Conservation (phyloP, 2,888 invertebrate genomes). For the Eristalinus aeneus region DNA sequence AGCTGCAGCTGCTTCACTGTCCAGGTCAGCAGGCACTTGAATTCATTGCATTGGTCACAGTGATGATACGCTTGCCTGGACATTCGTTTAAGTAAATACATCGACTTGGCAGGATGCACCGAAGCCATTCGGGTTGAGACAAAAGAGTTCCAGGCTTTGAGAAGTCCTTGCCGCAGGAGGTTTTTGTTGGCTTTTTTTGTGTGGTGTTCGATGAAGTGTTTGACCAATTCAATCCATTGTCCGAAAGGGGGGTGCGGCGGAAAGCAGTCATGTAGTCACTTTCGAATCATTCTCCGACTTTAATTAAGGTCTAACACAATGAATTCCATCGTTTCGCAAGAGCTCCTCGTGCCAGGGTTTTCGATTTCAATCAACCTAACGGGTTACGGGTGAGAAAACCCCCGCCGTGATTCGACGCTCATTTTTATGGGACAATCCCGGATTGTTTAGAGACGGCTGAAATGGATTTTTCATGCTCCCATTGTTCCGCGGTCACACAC, state of each 20-base stretch:
- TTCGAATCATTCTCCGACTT: not conserved
- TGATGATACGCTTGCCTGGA: constrained; percentile 42
- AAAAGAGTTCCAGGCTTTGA: no score
- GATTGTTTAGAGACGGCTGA: not conserved
- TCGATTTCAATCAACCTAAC: not conserved
- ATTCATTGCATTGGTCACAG: constrained; percentile 33
- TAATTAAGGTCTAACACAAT: not conserved
- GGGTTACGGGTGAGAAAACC: not conserved
- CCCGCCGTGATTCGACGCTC: constrained; percentile 1
- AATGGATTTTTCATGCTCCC: constrained; percentile 11
- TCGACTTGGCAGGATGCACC: not conserved
- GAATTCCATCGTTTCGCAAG: not conserved
- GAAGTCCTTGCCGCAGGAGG: not conserved
- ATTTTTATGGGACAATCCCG: constrained; percentile 3
- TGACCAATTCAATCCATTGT: no score
- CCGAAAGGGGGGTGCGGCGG: not conserved
- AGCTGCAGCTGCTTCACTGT: constrained; percentile 12
- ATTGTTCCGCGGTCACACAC: not conserved
- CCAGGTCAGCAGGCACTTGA: constrained; percentile 9
- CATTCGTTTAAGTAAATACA: constrained; percentile 58
- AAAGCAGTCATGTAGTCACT: not conserved
- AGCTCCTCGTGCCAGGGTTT: not conserved
- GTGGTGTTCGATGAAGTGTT: not conserved
- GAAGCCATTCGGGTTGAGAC: not conserved
- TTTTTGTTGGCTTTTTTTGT: not conserved